Evolutionary conservation across 2,888 invertebrate species (phyloP).

Genomic region (Tipula helvola): DNA sequence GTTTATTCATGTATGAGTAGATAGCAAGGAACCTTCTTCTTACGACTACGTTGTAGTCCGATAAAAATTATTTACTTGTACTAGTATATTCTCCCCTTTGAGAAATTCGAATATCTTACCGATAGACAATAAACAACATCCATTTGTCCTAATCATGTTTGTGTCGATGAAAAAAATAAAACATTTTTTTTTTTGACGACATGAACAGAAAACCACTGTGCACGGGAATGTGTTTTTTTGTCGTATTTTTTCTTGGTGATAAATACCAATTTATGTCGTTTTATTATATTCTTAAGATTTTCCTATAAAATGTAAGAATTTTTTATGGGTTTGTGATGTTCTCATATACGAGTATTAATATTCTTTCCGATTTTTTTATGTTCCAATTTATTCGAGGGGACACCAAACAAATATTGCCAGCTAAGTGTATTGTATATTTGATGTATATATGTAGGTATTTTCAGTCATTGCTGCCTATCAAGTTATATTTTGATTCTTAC

Average conservation of each 20-base stretch:
- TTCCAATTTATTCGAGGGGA: neutral
- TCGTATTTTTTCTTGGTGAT: neutral
- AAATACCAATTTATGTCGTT: neutral
- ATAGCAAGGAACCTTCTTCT: neutral
- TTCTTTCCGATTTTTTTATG: neutral
- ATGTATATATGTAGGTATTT: too few species aligned
- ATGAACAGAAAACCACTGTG: neutral
- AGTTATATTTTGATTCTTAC: neutral
- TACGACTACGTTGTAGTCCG: neutral
- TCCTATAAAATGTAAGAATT: neutral
- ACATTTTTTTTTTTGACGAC: neutral
- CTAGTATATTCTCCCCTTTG: neutral
- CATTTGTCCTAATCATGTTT: constrained; percentile 4
- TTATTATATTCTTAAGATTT: neutral
- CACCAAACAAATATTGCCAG: neutral
- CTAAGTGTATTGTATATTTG: neutral
- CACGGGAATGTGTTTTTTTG: neutral
- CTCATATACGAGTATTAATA: neutral
- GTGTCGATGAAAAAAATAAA: neutral
- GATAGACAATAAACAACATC: neutral
- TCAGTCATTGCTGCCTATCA: neutral
- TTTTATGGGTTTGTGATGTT: neutral
- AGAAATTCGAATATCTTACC: neutral
- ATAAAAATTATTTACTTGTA: neutral
- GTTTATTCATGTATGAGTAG: too few species aligned